Percentiles rank a stretch among this genome's conserved stretches.
These are phyloP conservation scores for Pipistrellus kuhlii DNA, from an alignment of 2,797 vertebrate genomes.

Conservation along the genomic window DNA sequence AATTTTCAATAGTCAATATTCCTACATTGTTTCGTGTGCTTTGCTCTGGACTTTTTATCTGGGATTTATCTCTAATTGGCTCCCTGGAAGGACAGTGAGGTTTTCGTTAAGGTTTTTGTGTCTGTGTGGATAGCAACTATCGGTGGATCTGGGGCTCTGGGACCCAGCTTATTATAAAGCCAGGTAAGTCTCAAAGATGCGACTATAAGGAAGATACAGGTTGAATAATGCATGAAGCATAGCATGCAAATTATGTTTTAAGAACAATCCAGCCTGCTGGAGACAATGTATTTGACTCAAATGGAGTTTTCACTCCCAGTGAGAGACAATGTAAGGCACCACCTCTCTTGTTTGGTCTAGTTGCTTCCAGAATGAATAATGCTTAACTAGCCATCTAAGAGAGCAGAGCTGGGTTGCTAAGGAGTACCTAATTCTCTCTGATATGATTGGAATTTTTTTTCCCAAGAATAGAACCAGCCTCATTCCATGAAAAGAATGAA, in stretches of 20 bases:
- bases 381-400: background rate
- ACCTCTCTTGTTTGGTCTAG: conserved; percentile 58
- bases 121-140: conserved; percentile 78
- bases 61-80: conserved; percentile 73
- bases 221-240: conserved; percentile 60
- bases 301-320: conserved; percentile 45
- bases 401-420: conserved; percentile 30
- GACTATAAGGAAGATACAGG: conserved; percentile 5
- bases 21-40: conserved; percentile 72
- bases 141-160: conserved; percentile 76
- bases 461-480: conserved; percentile 31
- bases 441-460: conserved; percentile 56
- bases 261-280: conserved; percentile 62
- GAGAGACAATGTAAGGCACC: conserved; percentile 54
- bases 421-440: conserved; percentile 18
- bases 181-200: conserved; percentile 79
- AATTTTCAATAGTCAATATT: conserved; percentile 80
- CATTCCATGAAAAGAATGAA: background rate
- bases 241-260: conserved; percentile 65
- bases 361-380: conserved; percentile 64
- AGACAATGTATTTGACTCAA: conserved; percentile 56
- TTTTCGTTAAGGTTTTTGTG: conserved; percentile 81
- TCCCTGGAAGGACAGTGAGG: conserved; percentile 68
- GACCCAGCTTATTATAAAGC: conserved; percentile 79
- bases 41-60: conserved; percentile 72